These are phyloP conservation scores for Pseudococcus longispinus DNA, from an alignment of 2,888 invertebrate species.

Conservation along the genomic window DNA sequence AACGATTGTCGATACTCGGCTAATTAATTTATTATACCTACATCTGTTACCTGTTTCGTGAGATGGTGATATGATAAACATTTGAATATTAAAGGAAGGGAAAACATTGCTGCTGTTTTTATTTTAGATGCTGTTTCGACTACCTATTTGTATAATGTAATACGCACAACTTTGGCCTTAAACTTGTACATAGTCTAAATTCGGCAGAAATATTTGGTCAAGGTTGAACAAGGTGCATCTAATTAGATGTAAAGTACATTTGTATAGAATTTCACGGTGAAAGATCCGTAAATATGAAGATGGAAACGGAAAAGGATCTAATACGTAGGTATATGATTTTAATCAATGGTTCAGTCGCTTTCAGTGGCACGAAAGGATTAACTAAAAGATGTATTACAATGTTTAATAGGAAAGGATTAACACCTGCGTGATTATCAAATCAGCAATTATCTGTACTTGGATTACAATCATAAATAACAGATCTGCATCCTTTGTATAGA, in stretches of 20 bases:
- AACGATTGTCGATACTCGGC: background rate
- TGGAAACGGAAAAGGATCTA: conserved; percentile 1
- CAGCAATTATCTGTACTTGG: background rate
- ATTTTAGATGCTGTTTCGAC: background rate
- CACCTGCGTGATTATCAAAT: background rate
- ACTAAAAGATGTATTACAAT: background rate
- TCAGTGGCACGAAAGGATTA: background rate
- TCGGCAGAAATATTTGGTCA: conserved; percentile 16
- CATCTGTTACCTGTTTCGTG: background rate
- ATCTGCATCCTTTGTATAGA: background rate
- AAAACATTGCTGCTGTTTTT: background rate
- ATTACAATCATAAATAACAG: background rate
- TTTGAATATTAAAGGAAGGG: background rate
- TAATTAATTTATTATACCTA: background rate
- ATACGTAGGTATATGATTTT: background rate
- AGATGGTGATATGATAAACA: background rate
- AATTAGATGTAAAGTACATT: background rate
- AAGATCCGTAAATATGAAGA: background rate
- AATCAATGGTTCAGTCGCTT: background rate
- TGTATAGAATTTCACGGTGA: background rate
- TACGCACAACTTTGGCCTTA: conserved; percentile 13
- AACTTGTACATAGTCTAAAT: background rate
- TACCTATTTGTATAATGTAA: background rate
- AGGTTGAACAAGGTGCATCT: background rate
- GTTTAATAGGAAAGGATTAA: background rate